Conservation (phyloP, 1,140 invertebrate genomes). For the Rhopalosiphum padi region DNA sequence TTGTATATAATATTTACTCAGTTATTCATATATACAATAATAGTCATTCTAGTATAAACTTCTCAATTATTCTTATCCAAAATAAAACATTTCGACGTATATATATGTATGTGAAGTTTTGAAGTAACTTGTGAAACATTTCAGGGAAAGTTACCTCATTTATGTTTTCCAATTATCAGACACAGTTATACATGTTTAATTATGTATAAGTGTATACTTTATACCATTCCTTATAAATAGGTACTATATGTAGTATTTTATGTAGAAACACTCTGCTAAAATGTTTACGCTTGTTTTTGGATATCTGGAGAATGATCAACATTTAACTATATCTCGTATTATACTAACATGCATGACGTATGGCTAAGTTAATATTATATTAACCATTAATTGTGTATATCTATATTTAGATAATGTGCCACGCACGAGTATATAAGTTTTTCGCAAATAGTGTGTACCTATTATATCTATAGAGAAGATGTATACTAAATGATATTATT, state of each 20-base stretch:
- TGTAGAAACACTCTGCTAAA: not conserved
- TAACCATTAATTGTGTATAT: not conserved
- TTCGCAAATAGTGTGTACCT: not conserved
- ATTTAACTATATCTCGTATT: not conserved
- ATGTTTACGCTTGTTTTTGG: not conserved
- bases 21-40: not conserved
- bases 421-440: not conserved
- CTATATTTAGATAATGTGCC: not conserved
- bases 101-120: not conserved
- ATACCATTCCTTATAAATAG: not conserved
- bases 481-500: not conserved
- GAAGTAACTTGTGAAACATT: not conserved
- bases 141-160: not conserved
- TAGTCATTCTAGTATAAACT: not conserved
- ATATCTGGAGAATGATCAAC: not conserved
- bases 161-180: not conserved
- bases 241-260: not conserved
- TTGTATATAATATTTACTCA: not conserved
- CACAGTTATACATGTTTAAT: not conserved
- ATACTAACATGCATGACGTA: not conserved
- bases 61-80: not conserved
- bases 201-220: not conserved
- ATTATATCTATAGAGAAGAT: not conserved
- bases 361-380: slow-evolving; percentile 18
- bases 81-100: not conserved